Base-by-base conservation (phyloP, 2,797 vertebrate species). In the Centroberyx gerrardi region DNA sequence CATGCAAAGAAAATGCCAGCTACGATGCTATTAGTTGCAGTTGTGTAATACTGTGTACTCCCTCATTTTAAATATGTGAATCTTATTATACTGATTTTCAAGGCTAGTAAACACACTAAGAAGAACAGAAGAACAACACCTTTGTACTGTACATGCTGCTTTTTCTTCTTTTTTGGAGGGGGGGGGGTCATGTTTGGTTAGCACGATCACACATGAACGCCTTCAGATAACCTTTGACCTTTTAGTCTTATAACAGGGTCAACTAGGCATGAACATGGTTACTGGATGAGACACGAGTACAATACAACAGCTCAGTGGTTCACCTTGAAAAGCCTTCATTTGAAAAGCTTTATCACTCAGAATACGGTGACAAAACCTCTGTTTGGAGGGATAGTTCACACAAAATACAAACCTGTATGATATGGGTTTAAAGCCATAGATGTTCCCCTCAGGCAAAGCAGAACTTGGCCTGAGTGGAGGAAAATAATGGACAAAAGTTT, bases 1-100 rank as follows among this genome's bases (percentile, higher is more conserved):
- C 95, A 95, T 96, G 95, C 95, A 94, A 92, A 90, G 68, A 89
- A 85, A 93, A 94, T 60, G 84, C 72, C 90, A 91, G 90, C 89
- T 92, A 92, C 33, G 75, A 83, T 79, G 83, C 89, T 81, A 90
- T 83, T 84, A 91, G 87, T 81, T 83, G 91, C 82, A 83, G 75
- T 82, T 88, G 90, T 90, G 89, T 87, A 88, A 92, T 83, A 90
- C 82, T 89, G 84, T 92, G 83, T 82, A 83, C 68, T 86, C 83
- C 85, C 84, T 92, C 79, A 22, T 89, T 86, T 87, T 79, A 86
- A 86, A 87, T 83, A 90, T 83, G 88, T 88, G 86, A 86, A 73
- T 90, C 87, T 82, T 83, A 75, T 86, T 78, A 76, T 90, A 89
- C 74, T 84, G 87, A 83, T 70, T 87, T 88, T 82, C 54, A 84